phyloP scores from a whole-genome alignment of 2,888 invertebrate genomes.

The Dicyrtoma fusca region DNA sequence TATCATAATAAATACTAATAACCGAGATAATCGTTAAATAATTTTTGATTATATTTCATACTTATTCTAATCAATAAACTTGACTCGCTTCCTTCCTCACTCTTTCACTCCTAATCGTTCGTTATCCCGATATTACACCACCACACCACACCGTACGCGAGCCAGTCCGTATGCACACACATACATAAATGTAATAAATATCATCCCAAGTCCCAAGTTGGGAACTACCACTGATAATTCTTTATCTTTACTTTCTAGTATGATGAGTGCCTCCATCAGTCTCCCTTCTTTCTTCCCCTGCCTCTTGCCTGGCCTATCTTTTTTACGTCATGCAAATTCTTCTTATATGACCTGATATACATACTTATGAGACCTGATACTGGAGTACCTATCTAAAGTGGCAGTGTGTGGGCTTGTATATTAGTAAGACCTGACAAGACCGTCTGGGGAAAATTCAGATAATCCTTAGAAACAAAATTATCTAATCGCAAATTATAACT shows the following conservation, averaged over 20 bases:
- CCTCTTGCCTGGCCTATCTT: neutral
- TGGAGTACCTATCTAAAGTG: neutral
- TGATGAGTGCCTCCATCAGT: neutral
- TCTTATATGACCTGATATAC: neutral
- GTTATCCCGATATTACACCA: neutral
- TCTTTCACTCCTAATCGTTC: conserved; percentile 2
- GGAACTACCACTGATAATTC: neutral
- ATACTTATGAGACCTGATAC: neutral
- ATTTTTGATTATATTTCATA: neutral
- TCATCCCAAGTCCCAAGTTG: neutral
- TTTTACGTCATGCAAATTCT: conserved; percentile 19
- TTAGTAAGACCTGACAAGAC: neutral
- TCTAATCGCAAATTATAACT: conserved; percentile 12
- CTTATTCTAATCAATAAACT: neutral
- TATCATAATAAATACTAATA: no score
- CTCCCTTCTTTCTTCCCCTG: neutral
- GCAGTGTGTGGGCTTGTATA: neutral
- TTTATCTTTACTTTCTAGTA: neutral
- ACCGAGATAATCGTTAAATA: no score
- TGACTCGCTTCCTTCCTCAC: conserved; percentile 1
- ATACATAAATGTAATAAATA: no score
- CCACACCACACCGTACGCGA: neutral
- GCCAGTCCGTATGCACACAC: neutral
- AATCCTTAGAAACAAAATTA: conserved; percentile 8
- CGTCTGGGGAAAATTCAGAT: conserved; percentile 13